Percentiles rank a stretch among this genome's conserved stretches.
Evolutionary conservation across 2,797 vertebrate genomes (phyloP).

Genomic region (Clamator glandarius): DNA sequence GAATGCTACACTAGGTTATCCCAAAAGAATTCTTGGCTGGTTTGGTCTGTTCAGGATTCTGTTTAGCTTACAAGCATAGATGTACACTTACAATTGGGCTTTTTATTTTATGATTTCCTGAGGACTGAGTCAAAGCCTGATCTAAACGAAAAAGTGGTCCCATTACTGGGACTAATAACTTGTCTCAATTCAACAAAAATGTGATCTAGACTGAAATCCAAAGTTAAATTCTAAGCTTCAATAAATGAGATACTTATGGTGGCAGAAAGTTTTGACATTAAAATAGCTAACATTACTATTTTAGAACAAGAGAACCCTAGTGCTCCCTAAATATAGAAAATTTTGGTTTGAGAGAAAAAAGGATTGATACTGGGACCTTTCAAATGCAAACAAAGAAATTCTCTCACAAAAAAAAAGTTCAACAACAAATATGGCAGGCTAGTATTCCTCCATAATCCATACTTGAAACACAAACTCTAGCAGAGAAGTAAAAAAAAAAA

Average conservation of each 20-base stretch:
- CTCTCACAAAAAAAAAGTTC: fast-evolving
- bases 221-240: not conserved
- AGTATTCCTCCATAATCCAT: not conserved
- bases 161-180: not conserved
- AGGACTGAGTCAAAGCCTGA: not conserved
- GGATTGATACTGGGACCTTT: not conserved
- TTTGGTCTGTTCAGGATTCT: not conserved
- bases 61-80: not conserved
- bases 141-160: not conserved
- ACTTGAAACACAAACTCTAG: not conserved
- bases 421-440: not conserved
- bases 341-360: not conserved
- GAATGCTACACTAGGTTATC: not conserved
- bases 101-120: not conserved
- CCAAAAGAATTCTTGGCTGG: not conserved
- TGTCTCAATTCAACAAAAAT: not conserved
- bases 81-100: not conserved
- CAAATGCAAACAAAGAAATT: not conserved
- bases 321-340: not conserved
- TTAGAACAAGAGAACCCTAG: not conserved
- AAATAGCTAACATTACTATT: not conserved
- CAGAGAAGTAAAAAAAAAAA: not conserved
- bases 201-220: not conserved
- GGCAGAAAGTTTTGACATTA: not conserved
- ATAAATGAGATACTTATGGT: not conserved